These are phyloP conservation scores for Meandrusa payeni DNA, from an alignment of 2,888 invertebrate genomes.

Conservation along the genomic window DNA sequence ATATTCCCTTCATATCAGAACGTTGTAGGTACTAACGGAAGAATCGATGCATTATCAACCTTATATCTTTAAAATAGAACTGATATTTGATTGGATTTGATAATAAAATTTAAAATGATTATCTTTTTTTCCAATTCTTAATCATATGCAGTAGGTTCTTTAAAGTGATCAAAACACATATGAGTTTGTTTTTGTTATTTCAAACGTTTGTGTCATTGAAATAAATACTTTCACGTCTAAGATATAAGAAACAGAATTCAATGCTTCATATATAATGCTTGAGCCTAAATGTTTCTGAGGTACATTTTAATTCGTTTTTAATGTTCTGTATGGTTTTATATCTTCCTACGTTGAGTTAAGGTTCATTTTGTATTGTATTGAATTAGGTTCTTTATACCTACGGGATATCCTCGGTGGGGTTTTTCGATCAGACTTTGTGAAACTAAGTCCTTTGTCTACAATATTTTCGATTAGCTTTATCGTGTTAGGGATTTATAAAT, in stretches of 20 bases:
- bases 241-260: no score
- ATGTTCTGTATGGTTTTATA: not conserved
- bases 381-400: not conserved
- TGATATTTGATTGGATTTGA: not conserved
- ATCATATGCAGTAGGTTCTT: slow-evolving; percentile 1
- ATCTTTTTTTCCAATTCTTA: not conserved
- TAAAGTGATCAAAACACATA: not conserved
- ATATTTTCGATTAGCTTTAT: slow-evolving; percentile 1
- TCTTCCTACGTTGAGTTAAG: not conserved
- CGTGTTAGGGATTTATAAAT: not conserved
- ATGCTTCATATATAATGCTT: not conserved
- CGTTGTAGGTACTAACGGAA: slow-evolving; percentile 26
- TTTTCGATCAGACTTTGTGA: slow-evolving; percentile 5
- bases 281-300: not conserved
- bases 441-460: slow-evolving; percentile 1
- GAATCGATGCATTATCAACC: slow-evolving; percentile 14
- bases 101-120: no score
- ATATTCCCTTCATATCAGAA: slow-evolving; percentile 32
- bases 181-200: no score
- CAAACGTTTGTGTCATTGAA: no score
- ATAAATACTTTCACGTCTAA: no score
- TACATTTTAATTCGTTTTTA: slow-evolving; percentile 3
- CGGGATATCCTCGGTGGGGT: not conserved
- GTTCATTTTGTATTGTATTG: not conserved
- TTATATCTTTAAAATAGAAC: not conserved